Base-by-base conservation (phyloP, 2,113 vertebrate species). In the Nicator chloris region DNA sequence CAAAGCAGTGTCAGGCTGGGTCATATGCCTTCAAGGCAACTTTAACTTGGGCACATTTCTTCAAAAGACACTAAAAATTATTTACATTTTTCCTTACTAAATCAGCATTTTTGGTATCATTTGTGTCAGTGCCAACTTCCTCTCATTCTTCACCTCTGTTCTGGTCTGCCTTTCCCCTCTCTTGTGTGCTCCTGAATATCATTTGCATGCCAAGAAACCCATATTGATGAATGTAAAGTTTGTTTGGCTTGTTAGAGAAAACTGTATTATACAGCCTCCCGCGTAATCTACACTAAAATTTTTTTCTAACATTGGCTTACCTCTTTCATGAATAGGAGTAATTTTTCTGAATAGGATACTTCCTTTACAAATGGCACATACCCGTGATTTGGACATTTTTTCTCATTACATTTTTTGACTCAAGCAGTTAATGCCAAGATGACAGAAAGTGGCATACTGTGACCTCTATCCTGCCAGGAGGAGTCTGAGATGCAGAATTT, bases 11-110 rank as follows among this genome's bases (percentile, higher is more conserved):
- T 86, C 93, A 78, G 64, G 64, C 77, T 92, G 70, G 64, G 75
- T 93, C 94, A 85, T 39, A 72, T 39, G 88, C 84, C 90, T 92
- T 92, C 82, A 61, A 95, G 75, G 72, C 83, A 90, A 44, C n/a
- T 69, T 91, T 93, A 84, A 88, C 84, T 96, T 94, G 84, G 82
- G 65, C 65, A 93, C 85, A 69, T 69, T 79, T 84, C 93, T 97
- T 97, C 71, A 94, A 92, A 96, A 96, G 94, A 78, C 44, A n/a
- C 59, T 63, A 56, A 66, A 96, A 95, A 72, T 54, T 0, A 95
- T 94, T 73, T 93, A 51, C 86, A 80, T 83, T 78, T 69, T 88
- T 97, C 90, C 77, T 95, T 73, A 80, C 69, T 93, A 96, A 96
- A 93, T 93, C 83, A 95, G 86, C 94, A 44, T 73, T 96, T 95